phyloP scores from a whole-genome alignment of 2,888 invertebrate genomes.

The Apantesis nais region DNA sequence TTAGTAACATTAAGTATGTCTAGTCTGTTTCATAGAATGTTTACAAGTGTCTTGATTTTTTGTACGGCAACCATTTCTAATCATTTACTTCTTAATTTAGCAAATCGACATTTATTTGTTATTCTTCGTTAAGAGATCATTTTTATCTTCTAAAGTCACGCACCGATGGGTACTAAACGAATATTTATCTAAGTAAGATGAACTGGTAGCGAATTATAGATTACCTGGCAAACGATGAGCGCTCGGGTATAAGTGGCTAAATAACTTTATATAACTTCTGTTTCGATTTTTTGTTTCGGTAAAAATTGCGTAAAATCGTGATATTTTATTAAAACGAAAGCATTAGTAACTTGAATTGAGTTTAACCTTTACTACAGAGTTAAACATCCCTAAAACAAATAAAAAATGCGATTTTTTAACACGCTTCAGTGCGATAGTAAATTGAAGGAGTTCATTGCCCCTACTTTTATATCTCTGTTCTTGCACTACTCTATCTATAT shows the following conservation, averaged over 20 bases:
- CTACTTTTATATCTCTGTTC: slow-evolving; percentile 7
- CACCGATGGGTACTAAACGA: background rate
- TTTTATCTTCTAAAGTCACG: slow-evolving; percentile 5
- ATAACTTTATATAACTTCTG: slow-evolving; percentile 8
- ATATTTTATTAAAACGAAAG: background rate
- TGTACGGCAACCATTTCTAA: background rate
- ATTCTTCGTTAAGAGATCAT: background rate
- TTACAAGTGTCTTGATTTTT: background rate
- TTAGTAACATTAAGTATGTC: background rate
- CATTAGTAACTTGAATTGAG: background rate
- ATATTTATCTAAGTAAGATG: slow-evolving; percentile 6
- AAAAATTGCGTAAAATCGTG: background rate
- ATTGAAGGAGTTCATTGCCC: slow-evolving; percentile 12
- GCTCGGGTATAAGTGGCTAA: background rate
- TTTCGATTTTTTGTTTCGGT: background rate
- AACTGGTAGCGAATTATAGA: slow-evolving; percentile 2
- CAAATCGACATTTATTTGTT: slow-evolving; percentile 4
- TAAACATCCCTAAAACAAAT: background rate
- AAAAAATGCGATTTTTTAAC: slow-evolving; percentile 1
- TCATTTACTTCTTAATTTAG: background rate
- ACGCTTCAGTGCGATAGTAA: background rate
- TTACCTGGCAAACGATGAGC: background rate
- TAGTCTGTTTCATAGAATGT: background rate
- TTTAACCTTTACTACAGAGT: background rate
- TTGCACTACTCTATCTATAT: background rate